These are phyloP conservation scores for Stercorarius parasiticus DNA, from an alignment of 2,113 vertebrate genomes.

Conservation along the genomic window DNA sequence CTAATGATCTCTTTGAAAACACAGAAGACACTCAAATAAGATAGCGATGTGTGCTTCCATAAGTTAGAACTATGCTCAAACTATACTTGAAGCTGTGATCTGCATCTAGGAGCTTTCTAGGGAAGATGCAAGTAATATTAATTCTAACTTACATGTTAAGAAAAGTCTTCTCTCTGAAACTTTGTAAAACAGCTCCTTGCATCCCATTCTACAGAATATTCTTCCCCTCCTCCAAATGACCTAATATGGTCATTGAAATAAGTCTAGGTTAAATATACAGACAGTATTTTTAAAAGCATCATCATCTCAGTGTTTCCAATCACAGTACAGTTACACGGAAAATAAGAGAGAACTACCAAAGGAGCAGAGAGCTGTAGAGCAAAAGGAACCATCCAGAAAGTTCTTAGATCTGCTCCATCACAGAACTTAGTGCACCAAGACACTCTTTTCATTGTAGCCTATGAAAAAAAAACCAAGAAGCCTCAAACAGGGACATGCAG, in stretches of 20 bases:
- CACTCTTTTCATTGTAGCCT: not conserved
- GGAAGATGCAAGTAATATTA: not conserved
- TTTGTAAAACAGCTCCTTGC: not conserved
- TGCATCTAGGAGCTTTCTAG: not conserved
- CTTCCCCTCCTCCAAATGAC: not conserved
- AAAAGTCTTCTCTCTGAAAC: not conserved
- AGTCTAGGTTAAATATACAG: not conserved
- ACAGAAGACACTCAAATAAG: not conserved
- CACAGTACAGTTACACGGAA: not conserved
- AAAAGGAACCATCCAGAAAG: not conserved
- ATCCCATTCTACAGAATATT: not conserved
- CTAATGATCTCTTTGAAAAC: not conserved
- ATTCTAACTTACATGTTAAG: not conserved
- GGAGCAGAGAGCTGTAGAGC: not conserved
- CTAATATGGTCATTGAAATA: not conserved
- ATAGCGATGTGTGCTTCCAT: rapidly evolving
- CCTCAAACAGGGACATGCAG: rapidly evolving
- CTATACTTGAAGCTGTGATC: not conserved
- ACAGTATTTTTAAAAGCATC: not conserved
- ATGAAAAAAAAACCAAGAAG: no score
- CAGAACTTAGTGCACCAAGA: not conserved
- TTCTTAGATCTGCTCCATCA: not conserved
- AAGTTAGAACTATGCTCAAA: not conserved
- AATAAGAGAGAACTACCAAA: not conserved
- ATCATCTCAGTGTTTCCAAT: not conserved